phyloP scores from a whole-genome alignment of 2,797 vertebrate genomes.

The Amblyopsis hoosieri region DNA sequence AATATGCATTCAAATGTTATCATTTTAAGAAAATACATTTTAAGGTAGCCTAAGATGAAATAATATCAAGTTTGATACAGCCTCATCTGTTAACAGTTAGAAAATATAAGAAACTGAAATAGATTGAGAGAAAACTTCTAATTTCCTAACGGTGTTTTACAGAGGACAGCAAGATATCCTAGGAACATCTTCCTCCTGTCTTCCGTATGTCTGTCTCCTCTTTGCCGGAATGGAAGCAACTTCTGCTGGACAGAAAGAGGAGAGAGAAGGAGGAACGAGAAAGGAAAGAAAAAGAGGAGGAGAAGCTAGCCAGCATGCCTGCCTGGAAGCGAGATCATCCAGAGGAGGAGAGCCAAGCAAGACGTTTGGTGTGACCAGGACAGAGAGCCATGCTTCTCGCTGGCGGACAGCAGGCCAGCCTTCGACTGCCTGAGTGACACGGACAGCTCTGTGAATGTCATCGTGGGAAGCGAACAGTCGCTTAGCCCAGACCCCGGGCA shows the following conservation, averaged over 20 bases:
- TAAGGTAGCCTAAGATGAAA: too few relatives aligned
- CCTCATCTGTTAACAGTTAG: too few relatives aligned
- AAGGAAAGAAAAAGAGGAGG: slow-evolving; percentile 81
- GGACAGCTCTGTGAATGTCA: slow-evolving; percentile 45
- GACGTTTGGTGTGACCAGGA: slow-evolving; percentile 56
- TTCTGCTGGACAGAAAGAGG: slow-evolving; percentile 86
- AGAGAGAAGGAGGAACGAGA: slow-evolving; percentile 85
- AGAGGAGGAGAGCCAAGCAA: slow-evolving; percentile 84
- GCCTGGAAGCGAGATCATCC: slow-evolving; percentile 90
- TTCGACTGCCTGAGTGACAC: slow-evolving; percentile 61
- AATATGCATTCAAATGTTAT: neutral
- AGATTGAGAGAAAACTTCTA: slow-evolving; percentile 1
- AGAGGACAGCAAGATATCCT: slow-evolving; percentile 32
- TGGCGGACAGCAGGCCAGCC: slow-evolving; percentile 45
- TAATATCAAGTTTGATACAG: too few relatives aligned
- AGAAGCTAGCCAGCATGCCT: slow-evolving; percentile 87
- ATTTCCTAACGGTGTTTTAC: slow-evolving; percentile 10
- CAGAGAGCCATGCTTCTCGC: slow-evolving; percentile 48
- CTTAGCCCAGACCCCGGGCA: slow-evolving; percentile 54
- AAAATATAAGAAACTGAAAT: too few relatives aligned
- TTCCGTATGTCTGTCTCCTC: slow-evolving; percentile 75
- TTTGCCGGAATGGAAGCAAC: slow-evolving; percentile 89
- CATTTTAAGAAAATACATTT: neutral
- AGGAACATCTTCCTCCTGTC: slow-evolving; percentile 30
- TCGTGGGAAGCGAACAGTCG: slow-evolving; percentile 51